Percentiles rank a stretch among this genome's conserved stretches.
phyloP scores from a whole-genome alignment of 2,888 invertebrate genomes.

The Cyclophora punctaria region DNA sequence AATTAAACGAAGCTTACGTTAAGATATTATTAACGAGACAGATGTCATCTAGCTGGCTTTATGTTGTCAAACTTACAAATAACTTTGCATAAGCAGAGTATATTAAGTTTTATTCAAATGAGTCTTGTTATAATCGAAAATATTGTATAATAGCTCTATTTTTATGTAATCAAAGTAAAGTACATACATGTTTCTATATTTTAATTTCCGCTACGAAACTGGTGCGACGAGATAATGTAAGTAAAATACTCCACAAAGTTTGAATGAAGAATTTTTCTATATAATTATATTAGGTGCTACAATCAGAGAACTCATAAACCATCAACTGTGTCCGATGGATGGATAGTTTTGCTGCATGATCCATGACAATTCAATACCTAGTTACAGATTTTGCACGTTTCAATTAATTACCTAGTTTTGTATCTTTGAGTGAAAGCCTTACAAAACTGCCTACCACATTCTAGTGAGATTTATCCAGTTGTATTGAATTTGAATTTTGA shows the following conservation, averaged over 20 bases:
- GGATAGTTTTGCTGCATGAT: constrained; percentile 60
- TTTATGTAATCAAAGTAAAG: constrained; percentile 12
- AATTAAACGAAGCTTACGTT: neutral
- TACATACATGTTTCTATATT: constrained; percentile 42
- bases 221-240: constrained; percentile 72
- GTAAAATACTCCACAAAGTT: constrained; percentile 59
- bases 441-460: no score
- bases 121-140: no score
- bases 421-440: constrained; percentile 4
- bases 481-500: no score
- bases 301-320: constrained; percentile 43
- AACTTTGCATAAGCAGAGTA: no score
- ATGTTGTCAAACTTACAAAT: no score
- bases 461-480: no score
- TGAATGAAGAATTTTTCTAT: constrained; percentile 48
- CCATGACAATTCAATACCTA: constrained; percentile 37
- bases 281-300: constrained; percentile 41
- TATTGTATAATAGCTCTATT: no score
- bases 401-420: constrained; percentile 44
- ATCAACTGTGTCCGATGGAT: constrained; percentile 58
- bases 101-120: no score
- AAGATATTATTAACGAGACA: no score
- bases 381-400: constrained; percentile 49
- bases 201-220: constrained; percentile 57
- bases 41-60: no score